A percentile compares a stretch with the other conserved stretches of the same genome.
Evolutionary conservation across 2,797 vertebrate genomes (phyloP).

Genomic region (Sebastes minor): DNA sequence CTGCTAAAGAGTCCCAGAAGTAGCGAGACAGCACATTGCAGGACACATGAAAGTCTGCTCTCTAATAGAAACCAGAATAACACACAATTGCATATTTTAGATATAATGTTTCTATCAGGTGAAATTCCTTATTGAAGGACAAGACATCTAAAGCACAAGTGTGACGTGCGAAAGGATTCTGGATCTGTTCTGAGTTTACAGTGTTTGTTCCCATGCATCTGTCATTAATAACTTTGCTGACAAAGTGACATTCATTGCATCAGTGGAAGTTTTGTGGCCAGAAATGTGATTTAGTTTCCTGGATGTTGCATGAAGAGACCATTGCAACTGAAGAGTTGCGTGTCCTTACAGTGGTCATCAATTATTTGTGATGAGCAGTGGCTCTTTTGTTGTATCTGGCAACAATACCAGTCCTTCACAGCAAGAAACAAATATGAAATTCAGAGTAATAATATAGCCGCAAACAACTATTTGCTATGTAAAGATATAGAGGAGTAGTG

Average conservation of each 20-base stretch:
- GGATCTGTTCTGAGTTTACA: neutral
- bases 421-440: neutral
- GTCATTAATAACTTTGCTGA: neutral
- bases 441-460: too few relatives aligned
- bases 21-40: neutral
- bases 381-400: neutral
- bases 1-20: constrained; percentile 1
- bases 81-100: neutral
- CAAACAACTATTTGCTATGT: too few relatives aligned
- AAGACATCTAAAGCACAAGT: neutral
- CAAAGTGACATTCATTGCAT: neutral
- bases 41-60: neutral
- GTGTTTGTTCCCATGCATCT: neutral
- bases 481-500: neutral
- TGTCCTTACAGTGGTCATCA: neutral
- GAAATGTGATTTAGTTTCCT: neutral
- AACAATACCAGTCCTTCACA: neutral
- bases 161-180: neutral
- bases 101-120: neutral
- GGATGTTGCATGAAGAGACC: neutral
- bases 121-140: neutral
- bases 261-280: neutral
- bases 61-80: neutral
- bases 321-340: neutral
- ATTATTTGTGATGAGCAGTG: neutral